These are phyloP conservation scores for Cephus sareptanus DNA, from an alignment of 2,888 invertebrate genomes.

Conservation along the genomic window DNA sequence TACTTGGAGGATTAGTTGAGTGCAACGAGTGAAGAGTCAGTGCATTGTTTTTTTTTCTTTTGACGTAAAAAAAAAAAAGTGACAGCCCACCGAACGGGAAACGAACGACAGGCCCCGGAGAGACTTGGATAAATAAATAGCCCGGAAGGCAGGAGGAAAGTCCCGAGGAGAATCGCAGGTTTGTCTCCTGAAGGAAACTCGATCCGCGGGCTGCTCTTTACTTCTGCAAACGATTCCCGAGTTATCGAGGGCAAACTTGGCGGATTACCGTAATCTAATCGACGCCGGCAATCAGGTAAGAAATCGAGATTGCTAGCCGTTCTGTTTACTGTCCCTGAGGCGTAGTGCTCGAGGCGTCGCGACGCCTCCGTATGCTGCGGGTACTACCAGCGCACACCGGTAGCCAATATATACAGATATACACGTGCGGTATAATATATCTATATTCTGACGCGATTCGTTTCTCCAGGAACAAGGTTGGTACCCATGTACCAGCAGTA, in stretches of 20 bases:
- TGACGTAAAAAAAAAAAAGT: neutral
- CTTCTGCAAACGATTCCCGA: neutral
- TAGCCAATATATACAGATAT: slow-evolving; percentile 1
- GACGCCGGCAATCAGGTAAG: slow-evolving; percentile 37
- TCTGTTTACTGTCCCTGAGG: neutral
- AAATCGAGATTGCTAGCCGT: slow-evolving; percentile 20
- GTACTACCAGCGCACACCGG: neutral
- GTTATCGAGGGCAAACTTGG: slow-evolving; percentile 8
- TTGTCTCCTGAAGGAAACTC: neutral
- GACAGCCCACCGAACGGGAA: neutral
- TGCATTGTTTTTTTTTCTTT: neutral
- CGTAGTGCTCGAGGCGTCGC: neutral
- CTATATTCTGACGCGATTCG: neutral
- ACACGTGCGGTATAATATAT: slow-evolving; percentile 3
- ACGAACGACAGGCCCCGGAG: neutral
- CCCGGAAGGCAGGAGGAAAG: neutral
- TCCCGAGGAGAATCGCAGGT: neutral
- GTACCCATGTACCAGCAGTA: neutral
- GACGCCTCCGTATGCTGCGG: neutral
- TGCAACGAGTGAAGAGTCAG: neutral
- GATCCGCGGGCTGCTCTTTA: neutral
- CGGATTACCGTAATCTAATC: slow-evolving; percentile 35
- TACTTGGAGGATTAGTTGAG: neutral
- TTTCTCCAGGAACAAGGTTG: neutral
- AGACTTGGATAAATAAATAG: neutral